Percentiles rank a stretch among this genome's conserved stretches.
Conservation (phyloP, 2,888 invertebrate species). For the Galerucella pusilla region DNA sequence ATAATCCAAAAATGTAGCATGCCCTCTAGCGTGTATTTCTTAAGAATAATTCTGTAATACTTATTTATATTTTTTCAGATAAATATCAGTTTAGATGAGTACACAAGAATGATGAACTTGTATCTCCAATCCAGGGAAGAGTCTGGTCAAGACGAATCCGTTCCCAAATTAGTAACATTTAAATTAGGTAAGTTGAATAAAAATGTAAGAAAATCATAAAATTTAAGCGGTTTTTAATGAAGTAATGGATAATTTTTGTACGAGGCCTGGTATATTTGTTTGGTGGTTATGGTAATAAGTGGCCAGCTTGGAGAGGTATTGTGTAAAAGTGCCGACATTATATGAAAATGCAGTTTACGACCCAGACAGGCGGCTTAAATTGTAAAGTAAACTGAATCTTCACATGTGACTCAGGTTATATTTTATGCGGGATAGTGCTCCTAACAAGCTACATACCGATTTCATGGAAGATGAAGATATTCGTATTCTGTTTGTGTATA, state of each 20-base stretch:
- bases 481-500: slow-evolving; percentile 8
- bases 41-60: slow-evolving; percentile 22
- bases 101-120: slow-evolving; percentile 71
- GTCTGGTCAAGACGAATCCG: slow-evolving; percentile 54
- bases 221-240: too few relatives aligned
- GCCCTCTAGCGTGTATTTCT: slow-evolving; percentile 5
- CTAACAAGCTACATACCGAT: slow-evolving; percentile 1
- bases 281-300: slow-evolving; percentile 39
- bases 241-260: background rate
- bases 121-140: slow-evolving; percentile 66
- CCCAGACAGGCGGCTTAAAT: slow-evolving; percentile 28
- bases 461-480: slow-evolving; percentile 6
- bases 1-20: slow-evolving; percentile 21
- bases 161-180: slow-evolving; percentile 60
- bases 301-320: slow-evolving; percentile 32
- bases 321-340: slow-evolving; percentile 37
- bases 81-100: slow-evolving; percentile 74
- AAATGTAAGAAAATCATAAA: too few relatives aligned
- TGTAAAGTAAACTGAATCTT: slow-evolving; percentile 13
- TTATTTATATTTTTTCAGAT: slow-evolving; percentile 65
- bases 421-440: slow-evolving; percentile 7
- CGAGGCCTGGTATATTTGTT: background rate
- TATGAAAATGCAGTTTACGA: slow-evolving; percentile 39
- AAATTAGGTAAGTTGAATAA: slow-evolving; percentile 55
- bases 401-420: background rate